phyloP scores from a whole-genome alignment of 2,113 vertebrate species.

The Rhynchomys soricoides region DNA sequence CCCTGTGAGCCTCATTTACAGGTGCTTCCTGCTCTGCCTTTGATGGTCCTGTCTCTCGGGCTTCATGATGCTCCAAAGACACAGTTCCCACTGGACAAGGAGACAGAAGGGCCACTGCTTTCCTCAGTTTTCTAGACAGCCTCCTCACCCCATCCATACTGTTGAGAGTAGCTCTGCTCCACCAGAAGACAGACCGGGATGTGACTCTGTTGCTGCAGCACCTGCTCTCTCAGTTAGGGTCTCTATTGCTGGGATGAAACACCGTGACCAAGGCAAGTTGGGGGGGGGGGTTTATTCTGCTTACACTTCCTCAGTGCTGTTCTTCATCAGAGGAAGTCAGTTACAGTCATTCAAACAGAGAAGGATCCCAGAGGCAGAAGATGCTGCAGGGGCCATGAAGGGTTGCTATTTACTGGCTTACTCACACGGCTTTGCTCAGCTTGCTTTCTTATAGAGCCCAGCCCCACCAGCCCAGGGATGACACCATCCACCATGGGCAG shows the following conservation, averaged over 20 bases:
- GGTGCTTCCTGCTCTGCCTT: background rate
- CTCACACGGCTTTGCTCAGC: background rate
- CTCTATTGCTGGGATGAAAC: background rate
- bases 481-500: background rate
- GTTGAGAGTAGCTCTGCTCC: background rate
- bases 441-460: background rate
- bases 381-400: background rate
- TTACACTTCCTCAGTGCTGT: background rate
- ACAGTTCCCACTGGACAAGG: background rate
- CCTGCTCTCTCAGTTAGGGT: background rate
- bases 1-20: conserved; percentile 59
- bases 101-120: background rate
- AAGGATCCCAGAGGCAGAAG: background rate
- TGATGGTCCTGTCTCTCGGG: background rate
- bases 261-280: background rate
- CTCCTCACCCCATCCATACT: background rate
- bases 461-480: background rate
- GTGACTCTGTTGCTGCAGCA: background rate
- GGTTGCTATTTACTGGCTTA: background rate
- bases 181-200: background rate
- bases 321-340: background rate
- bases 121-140: background rate
- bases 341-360: background rate
- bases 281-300: background rate
- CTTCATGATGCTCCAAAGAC: background rate